Conservation (phyloP, 2,797 vertebrate species). For the Acanthurus leucopareius region DNA sequence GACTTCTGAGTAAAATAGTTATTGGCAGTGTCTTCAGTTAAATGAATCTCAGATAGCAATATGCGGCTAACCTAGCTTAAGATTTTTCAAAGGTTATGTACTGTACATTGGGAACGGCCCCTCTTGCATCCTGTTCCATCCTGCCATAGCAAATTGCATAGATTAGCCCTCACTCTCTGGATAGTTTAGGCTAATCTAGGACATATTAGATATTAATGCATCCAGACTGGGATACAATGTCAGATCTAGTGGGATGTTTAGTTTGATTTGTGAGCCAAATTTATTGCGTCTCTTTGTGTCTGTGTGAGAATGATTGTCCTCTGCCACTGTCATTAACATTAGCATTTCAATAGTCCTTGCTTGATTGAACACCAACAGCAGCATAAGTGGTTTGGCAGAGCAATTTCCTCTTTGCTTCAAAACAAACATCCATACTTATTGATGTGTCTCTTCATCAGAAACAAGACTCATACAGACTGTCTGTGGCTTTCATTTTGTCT, state of each 20-base stretch:
- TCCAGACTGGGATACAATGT: constrained; percentile 27
- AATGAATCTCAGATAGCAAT: constrained; percentile 15
- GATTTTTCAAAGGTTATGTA: not conserved
- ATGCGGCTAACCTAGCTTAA: constrained; percentile 8
- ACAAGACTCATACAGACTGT: constrained; percentile 23
- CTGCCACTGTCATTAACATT: constrained; percentile 74
- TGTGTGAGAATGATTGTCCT: constrained; percentile 62
- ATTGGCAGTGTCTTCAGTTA: not conserved
- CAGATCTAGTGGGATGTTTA: constrained; percentile 36
- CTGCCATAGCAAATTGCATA: not conserved
- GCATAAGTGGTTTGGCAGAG: constrained; percentile 64
- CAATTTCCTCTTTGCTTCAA: constrained; percentile 72
- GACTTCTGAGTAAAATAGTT: constrained; percentile 32
- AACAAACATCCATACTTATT: constrained; percentile 73
- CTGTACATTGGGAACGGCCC: not conserved
- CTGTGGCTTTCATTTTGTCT: constrained; percentile 31
- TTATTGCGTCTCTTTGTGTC: constrained; percentile 41
- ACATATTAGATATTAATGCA: constrained; percentile 15
- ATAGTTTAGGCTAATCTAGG: constrained; percentile 4
- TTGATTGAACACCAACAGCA: constrained; percentile 73
- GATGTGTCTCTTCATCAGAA: constrained; percentile 60
- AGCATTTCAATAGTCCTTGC: constrained; percentile 74
- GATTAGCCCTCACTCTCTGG: not conserved
- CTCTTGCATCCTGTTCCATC: not conserved
- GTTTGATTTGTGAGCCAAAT: constrained; percentile 47